Percentiles rank a stretch among this genome's conserved stretches.
These are phyloP conservation scores for Bombus balteatus DNA, from an alignment of 1,140 invertebrate species.

Conservation along the genomic window DNA sequence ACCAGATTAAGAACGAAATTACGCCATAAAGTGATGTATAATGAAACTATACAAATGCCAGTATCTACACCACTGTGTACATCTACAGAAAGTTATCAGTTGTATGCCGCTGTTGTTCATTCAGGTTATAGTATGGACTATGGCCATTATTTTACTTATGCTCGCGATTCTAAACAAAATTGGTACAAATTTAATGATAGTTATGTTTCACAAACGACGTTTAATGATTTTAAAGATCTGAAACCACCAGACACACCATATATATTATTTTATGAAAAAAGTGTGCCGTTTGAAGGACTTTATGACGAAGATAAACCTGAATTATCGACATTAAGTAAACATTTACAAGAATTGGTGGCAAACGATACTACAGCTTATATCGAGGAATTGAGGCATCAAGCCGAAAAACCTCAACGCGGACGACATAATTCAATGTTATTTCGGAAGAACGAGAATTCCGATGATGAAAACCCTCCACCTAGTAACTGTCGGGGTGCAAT, in stretches of 20 bases:
- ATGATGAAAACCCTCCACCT: conserved; percentile 77
- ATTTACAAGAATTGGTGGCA: conserved; percentile 80
- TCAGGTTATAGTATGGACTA: conserved; percentile 91
- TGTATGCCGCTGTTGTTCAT: conserved; percentile 93
- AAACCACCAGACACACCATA: conserved; percentile 90
- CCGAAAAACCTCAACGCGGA: conserved; percentile 61
- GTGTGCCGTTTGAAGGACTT: conserved; percentile 53
- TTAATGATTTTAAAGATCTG: conserved; percentile 86
- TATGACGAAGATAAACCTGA: conserved; percentile 75
- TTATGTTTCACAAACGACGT: conserved; percentile 85
- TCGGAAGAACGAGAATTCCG: conserved; percentile 70
- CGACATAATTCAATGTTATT: conserved; percentile 40
- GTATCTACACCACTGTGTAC: conserved; percentile 78
- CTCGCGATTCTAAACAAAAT: conserved; percentile 85
- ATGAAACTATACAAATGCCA: conserved; percentile 84
- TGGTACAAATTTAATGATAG: conserved; percentile 94
- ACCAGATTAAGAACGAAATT: conserved; percentile 89
- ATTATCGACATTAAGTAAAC: conserved; percentile 76
- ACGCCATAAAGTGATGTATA: conserved; percentile 86
- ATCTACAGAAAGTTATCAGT: conserved; percentile 84
- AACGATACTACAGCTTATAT: conserved; percentile 75
- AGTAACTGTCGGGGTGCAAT: conserved; percentile 74
- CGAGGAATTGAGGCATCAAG: conserved; percentile 73
- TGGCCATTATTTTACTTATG: conserved; percentile 94
- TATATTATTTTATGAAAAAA: conserved; percentile 89